Evolutionary conservation across 2,888 invertebrate genomes (phyloP), one percentile per base, ranked within the genome.

Genomic region (Coelogynopora nodosa): DNA sequence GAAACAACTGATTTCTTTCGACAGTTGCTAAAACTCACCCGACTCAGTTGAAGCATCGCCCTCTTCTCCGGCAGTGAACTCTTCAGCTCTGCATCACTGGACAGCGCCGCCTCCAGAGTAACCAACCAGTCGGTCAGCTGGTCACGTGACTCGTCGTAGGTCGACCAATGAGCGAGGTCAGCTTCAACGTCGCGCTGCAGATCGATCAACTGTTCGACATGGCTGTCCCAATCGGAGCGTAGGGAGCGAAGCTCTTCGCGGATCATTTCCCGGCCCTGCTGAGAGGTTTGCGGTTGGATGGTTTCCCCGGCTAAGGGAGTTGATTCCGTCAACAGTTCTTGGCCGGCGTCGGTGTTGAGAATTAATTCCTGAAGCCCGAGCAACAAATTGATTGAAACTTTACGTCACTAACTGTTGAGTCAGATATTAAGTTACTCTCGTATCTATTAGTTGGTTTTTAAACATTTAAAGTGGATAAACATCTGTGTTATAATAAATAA

Each of bases 101-200:
- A 13, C 82, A 82, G 10, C 31, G 82, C 10, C 13, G 26, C 2
- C 29, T 82, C 82, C 31, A 31, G n/a, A 2, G 2, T 23, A 13
- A 30, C 13, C 13, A 82, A 18, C 82, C 82, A 82, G n/a, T 29
- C 23, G 31, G 31, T 82, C 30, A 82, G 30, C 31, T 82, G 82
- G 29, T 29, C 26, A 2, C 10, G 31, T 31, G 30, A 31, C 31
- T 82, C 82, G 30, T 82, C 82, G 31, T 82, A 82, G 23, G 82
- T 82, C 27, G 82, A 82, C 82, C 82, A 82, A 30, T 82, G 82
- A 28, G 2, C 23, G 30, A 82, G 82, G 27, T 82, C 31, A 2
- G 82, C 18, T 30, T 82, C 82, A 2, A 82, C 2, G 1, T 82
- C 5, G 27, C 30, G 31, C 27, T 82, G 30, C 5, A 31, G 30